Percentiles rank a stretch among this genome's conserved stretches.
Conservation (phyloP, 2,888 invertebrate species). For the Metopia argyrocephala region DNA sequence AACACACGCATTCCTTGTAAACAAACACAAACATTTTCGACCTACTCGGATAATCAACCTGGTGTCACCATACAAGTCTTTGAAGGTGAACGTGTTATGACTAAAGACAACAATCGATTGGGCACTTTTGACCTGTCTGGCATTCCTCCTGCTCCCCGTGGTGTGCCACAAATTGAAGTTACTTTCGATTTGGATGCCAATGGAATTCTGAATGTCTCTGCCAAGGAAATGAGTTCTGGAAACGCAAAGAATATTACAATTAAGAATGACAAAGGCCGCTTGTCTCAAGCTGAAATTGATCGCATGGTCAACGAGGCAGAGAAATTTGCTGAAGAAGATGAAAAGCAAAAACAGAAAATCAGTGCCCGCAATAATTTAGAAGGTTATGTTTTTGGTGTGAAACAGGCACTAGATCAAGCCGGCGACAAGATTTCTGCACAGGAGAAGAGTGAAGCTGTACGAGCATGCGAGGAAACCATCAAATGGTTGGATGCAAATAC, state of each 20-base stretch:
- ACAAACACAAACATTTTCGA: constrained; percentile 87
- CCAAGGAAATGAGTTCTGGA: constrained; percentile 84
- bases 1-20: constrained; percentile 86
- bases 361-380: constrained; percentile 83
- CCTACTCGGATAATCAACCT: constrained; percentile 89
- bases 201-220: constrained; percentile 94
- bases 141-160: constrained; percentile 95
- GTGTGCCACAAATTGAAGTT: constrained; percentile 91
- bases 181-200: constrained; percentile 93
- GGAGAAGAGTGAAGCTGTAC: constrained; percentile 84
- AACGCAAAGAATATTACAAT: constrained; percentile 88
- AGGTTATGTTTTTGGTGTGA: constrained; percentile 83
- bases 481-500: constrained; percentile 87
- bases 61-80: constrained; percentile 86
- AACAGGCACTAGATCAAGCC: constrained; percentile 84
- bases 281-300: constrained; percentile 90
- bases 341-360: constrained; percentile 84
- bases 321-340: constrained; percentile 86
- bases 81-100: constrained; percentile 92
- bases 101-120: constrained; percentile 94
- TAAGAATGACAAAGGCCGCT: constrained; percentile 89
- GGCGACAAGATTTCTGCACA: constrained; percentile 81
- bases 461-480: constrained; percentile 83
- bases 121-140: constrained; percentile 97
- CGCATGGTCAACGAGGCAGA: constrained; percentile 88